A percentile compares a stretch with the other conserved stretches of the same genome.
Evolutionary conservation across 2,797 vertebrate genomes (phyloP).

Genomic region (Acanthopagrus latus): DNA sequence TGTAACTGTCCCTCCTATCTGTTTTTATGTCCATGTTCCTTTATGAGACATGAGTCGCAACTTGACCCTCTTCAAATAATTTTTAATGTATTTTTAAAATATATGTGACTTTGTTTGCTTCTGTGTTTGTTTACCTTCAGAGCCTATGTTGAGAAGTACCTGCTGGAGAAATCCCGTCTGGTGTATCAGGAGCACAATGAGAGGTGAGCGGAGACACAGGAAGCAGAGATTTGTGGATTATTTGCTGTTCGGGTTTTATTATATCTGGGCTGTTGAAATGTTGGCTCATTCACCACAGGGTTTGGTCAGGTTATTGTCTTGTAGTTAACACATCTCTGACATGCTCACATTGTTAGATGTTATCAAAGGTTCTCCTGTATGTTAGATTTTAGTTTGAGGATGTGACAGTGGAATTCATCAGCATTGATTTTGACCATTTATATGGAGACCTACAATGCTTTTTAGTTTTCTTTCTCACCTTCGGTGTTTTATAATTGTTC

Average conservation of each 20-base stretch:
- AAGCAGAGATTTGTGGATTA: background rate
- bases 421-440: background rate
- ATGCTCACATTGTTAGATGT: background rate
- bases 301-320: background rate
- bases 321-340: background rate
- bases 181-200: conserved; percentile 97
- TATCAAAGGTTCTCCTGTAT: background rate
- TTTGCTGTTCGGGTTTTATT: background rate
- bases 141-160: conserved; percentile 95
- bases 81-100: background rate
- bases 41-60: background rate
- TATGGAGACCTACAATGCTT: too few relatives aligned
- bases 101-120: background rate
- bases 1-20: background rate
- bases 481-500: too few relatives aligned
- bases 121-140: conserved; percentile 71
- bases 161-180: conserved; percentile 94
- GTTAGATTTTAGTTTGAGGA: background rate
- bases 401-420: background rate
- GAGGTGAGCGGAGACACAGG: conserved; percentile 80
- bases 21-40: background rate
- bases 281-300: background rate
- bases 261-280: background rate
- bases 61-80: background rate
- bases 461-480: too few relatives aligned